Base-by-base conservation (phyloP, 1,140 invertebrate species). In the Theocolax elegans region DNA sequence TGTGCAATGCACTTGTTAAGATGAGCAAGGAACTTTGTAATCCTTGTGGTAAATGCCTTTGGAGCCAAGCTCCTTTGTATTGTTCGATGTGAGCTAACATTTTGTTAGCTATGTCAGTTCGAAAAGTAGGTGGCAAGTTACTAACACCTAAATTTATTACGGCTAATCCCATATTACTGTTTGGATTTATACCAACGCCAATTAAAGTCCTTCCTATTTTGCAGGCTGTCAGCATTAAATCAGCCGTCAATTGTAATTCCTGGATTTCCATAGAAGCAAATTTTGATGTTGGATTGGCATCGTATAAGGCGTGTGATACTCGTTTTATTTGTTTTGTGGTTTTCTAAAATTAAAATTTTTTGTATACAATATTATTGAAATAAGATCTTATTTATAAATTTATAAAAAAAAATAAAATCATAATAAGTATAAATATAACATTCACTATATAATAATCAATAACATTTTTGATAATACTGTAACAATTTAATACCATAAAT, bases 21-120 rank as follows among this genome's bases (percentile, higher is more conserved):
- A 88, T 80, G 51, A 88, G 77, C 25, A 89, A 76, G 1, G 88
- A 89, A 62, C 81, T 86, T 72, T 89, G 87, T 10, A 89, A 83
- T 21, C 88, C 88, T 67, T 88, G 85, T 7, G 87, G 85, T 63
- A 87, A 80, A 74, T 89, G 88, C 65, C 87, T 81, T 68, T 89
- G 84, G 23, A 89, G 71, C 88, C 88, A 90, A 9, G 88, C 84
- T 23, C 87, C 87, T 74, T 88, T 87, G 72, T 89, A 90, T 64
- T 89, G 87, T 74, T 90, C 89, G 48, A 87, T 88, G 35, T 88
- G 82, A 44, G 87, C 86, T n/a, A 90, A 75, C 79, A 90, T 83
- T 78, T 89, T 91, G 77, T 91, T 91, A n/a, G 90, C 90, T 73
- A 91, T 84, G 72, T 91, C 90, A 15, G 90, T 91, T 67, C 88